Percentiles rank a stretch among this genome's conserved stretches.
Conservation (phyloP, 2,113 vertebrate species). For the Coptodon bakossiorum region DNA sequence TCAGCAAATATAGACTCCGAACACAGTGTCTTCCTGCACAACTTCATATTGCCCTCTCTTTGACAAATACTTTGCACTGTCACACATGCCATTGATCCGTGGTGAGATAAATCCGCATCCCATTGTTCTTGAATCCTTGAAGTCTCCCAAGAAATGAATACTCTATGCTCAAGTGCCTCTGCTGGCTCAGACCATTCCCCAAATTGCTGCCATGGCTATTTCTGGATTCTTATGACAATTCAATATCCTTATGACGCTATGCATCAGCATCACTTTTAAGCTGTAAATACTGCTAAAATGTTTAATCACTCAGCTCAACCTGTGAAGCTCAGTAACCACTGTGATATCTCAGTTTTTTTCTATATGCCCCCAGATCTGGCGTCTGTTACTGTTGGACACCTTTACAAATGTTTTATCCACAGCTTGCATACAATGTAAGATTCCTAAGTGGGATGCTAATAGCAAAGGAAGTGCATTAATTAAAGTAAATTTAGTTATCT, state of each 20-base stretch:
- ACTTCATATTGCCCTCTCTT: background rate
- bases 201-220: background rate
- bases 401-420: background rate
- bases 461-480: background rate
- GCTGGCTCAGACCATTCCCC: background rate
- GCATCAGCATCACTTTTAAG: background rate
- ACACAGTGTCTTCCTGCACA: background rate
- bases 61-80: background rate
- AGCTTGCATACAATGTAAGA: background rate
- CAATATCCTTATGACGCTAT: background rate
- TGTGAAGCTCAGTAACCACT: slow-evolving; percentile 17
- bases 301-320: background rate
- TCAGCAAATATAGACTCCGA: background rate
- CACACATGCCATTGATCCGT: slow-evolving; percentile 16
- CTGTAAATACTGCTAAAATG: background rate
- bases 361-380: background rate
- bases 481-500: background rate
- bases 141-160: background rate
- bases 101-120: slow-evolving; percentile 12
- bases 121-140: background rate
- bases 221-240: background rate
- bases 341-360: slow-evolving; percentile 6
- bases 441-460: background rate
- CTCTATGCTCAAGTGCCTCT: background rate
- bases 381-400: background rate